phyloP scores from a whole-genome alignment of 2,113 vertebrate genomes.

The Callipepla californica region DNA sequence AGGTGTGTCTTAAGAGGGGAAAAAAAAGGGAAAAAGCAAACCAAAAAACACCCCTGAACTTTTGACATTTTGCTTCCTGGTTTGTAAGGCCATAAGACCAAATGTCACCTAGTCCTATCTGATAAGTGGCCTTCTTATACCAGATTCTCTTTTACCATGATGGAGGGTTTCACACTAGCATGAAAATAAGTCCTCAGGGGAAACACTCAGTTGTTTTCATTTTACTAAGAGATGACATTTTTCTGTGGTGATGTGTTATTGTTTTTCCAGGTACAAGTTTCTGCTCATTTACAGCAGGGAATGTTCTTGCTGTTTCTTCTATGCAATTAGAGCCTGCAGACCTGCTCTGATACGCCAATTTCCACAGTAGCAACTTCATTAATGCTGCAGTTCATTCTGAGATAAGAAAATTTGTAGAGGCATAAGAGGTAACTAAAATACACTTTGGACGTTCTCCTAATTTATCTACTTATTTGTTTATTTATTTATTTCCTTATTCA shows the following conservation, averaged over 20 bases:
- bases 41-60: background rate
- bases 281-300: background rate
- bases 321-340: background rate
- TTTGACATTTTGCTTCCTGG: background rate
- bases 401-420: background rate
- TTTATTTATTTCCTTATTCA: background rate
- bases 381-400: background rate
- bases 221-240: background rate
- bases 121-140: accelerated
- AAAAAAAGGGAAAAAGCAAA: background rate
- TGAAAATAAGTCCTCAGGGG: background rate
- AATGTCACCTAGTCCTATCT: background rate
- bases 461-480: background rate
- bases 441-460: background rate
- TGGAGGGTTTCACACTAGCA: background rate
- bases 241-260: background rate
- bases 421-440: background rate
- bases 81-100: background rate
- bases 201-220: background rate
- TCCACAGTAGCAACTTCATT: background rate
- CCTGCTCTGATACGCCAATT: background rate
- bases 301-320: background rate
- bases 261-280: background rate
- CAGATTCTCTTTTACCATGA: background rate
- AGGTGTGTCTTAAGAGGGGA: background rate